Evolutionary conservation across 2,888 invertebrate species (phyloP).

Genomic region (Zaprionus lineosus): DNA sequence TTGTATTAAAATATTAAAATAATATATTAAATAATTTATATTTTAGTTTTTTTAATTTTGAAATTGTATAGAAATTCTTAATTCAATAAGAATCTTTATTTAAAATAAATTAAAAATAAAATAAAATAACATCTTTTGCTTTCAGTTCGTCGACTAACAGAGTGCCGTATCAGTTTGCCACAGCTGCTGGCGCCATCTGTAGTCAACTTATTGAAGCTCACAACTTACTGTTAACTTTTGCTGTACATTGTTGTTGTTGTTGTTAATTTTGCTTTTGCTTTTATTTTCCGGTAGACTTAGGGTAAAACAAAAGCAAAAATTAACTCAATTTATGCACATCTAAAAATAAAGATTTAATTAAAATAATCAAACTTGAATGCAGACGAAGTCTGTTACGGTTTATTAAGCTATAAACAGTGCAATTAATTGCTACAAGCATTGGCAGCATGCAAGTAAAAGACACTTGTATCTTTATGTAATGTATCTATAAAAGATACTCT

Average conservation of each 20-base stretch:
- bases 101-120: background rate
- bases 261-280: background rate
- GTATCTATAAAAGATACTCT: conserved; percentile 8
- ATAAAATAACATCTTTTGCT: background rate
- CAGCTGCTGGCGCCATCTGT: conserved; percentile 25
- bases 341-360: conserved; percentile 5
- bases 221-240: background rate
- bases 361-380: conserved; percentile 14
- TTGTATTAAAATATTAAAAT: too few relatives aligned
- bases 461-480: conserved; percentile 12
- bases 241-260: background rate
- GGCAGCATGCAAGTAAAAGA: conserved; percentile 11
- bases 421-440: conserved; percentile 22
- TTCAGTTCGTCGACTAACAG: too few relatives aligned
- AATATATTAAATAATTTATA: too few relatives aligned
- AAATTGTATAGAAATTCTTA: too few relatives aligned
- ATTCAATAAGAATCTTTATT: too few relatives aligned
- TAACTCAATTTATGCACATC: conserved; percentile 8
- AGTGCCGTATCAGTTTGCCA: too few relatives aligned
- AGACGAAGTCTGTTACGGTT: conserved; percentile 26
- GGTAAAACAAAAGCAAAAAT: background rate
- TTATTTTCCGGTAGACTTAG: too few relatives aligned
- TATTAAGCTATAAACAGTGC: conserved; percentile 32
- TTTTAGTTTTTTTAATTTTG: too few relatives aligned
- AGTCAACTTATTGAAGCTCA: background rate